Base-by-base conservation (phyloP, 1,140 invertebrate genomes). In the Drosophila repleta region DNA sequence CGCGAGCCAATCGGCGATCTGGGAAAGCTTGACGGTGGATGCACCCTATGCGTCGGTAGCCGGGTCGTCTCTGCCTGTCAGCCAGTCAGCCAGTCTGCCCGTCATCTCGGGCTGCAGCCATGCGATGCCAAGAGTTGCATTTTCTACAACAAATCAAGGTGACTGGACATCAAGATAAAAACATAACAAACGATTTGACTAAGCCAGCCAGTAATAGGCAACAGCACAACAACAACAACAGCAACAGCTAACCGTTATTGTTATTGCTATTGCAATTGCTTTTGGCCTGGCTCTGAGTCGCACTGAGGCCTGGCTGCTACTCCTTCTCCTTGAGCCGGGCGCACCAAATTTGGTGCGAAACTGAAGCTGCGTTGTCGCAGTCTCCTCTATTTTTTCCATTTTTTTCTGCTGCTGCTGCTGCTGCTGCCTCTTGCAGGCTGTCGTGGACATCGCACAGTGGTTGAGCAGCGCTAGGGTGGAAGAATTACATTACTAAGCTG, bases 131-230 rank as follows among this genome's bases (percentile, higher is more conserved):
- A 88, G 84, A 89, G 82, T 78, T 80, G 84, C 76, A 88, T 84
- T 88, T 88, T 88, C 79, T 84, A 89, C 84, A 88, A 88, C 84
- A 88, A 88, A 88, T 88, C 84, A 88, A 89, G 84, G 84, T 89
- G 84, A 88, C 84, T 88, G 84, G 84, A 89, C 84, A 88, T 88
- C 84, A 88, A 88, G 84, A 88, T 88, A 88, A 88, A 88, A 88
- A 88, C 84, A 88, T 88, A 88, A 88, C 84, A 88, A 88, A 88
- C 83, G 83, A 88, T 88, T 88, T 88, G 79, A 88, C 84, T 88
- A 88, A 88, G 78, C 83, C 83, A 82, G 82, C 76, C 85, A 79
- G 83, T 87, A 87, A 87, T 87, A 87, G 83, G 83, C 83, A 63
- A 41, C 75, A 62, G 62, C 62, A 70, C 51, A 71, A 46, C 65